Evolutionary conservation across 2,888 invertebrate species (phyloP).

Genomic region (Philaethria dido): DNA sequence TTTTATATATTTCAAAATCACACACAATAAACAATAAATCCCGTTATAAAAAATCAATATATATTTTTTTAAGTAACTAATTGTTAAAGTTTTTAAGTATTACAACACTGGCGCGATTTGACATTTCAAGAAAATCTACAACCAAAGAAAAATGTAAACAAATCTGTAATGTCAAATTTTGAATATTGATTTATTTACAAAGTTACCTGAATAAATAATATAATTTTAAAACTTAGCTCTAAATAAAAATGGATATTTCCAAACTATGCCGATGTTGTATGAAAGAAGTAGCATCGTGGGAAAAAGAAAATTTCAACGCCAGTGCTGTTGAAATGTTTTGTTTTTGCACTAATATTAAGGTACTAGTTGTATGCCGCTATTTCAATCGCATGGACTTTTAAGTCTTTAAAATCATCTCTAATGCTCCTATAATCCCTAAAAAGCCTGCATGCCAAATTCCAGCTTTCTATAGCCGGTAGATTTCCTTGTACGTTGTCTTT

Average conservation of each 20-base stretch:
- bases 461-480: too few relatives aligned
- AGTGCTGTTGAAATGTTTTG: slow-evolving; percentile 68
- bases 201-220: neutral
- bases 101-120: neutral
- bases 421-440: too few relatives aligned
- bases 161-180: neutral
- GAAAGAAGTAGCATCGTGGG: slow-evolving; percentile 70
- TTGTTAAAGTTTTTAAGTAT: neutral
- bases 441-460: too few relatives aligned
- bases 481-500: too few relatives aligned
- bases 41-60: too few relatives aligned
- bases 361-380: too few relatives aligned
- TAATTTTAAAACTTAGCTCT: neutral
- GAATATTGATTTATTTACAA: slow-evolving; percentile 12
- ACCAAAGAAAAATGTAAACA: slow-evolving; percentile 2
- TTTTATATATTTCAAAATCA: too few relatives aligned
- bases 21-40: too few relatives aligned
- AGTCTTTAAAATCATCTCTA: too few relatives aligned
- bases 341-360: slow-evolving; percentile 71
- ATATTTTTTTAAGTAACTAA: neutral
- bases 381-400: too few relatives aligned
- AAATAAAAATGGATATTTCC: slow-evolving; percentile 59
- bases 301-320: slow-evolving; percentile 60
- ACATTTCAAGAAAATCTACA: neutral
- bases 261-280: slow-evolving; percentile 72